Base-by-base conservation (phyloP, 2,888 invertebrate species). In the Eristalis intricaria region DNA sequence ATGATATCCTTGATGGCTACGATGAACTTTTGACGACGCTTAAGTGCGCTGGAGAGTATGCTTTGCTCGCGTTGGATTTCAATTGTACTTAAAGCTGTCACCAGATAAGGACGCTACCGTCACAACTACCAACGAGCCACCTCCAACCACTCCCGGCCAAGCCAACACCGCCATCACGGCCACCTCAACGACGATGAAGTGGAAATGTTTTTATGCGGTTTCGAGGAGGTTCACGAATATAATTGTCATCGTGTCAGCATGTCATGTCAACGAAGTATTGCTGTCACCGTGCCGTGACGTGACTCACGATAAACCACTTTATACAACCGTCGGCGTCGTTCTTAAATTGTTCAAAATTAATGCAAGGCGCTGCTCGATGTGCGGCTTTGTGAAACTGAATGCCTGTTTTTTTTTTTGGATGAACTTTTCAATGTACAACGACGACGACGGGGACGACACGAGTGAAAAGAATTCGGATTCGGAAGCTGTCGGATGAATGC, bases 291-390 rank as follows among this genome's bases (percentile, higher is more conserved):
- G 69, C 65, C 10, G 11, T 80, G 65, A 43, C 71, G 82, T 82
- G 82, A 82, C 76, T 77, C 66, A 76, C 82, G 76, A 82, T 76
- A 76, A 71, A 82, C 76, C 76, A 76, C 82, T 82, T 82, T 71
- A 82, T 70, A 77, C 76, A 77, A 76, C 50, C 50, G 50, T 76
- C 32, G 32, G 32, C 71, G 82, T 70, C 76, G 38, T 70, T 71
- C 82, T 65, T 70, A 71, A 76, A 61, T 71, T 71, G 76, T 66
- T 66, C 66, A 60, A 66, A 82, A 76, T 82, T 66, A 82, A 76
- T 76, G 35, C 76, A 82, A 71, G 70, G 66, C 70, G 66, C 32
- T 19, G 35, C 8, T 58, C 11, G 22, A 11, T 58, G 23, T 15
- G 4, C 5, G 40, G n/a, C 50, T 4, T 19, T 50, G 7, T 2